Evolutionary conservation across 2,888 invertebrate species (phyloP), one percentile per base, ranked within the genome.

Genomic region (Psococerastis gibbosa): DNA sequence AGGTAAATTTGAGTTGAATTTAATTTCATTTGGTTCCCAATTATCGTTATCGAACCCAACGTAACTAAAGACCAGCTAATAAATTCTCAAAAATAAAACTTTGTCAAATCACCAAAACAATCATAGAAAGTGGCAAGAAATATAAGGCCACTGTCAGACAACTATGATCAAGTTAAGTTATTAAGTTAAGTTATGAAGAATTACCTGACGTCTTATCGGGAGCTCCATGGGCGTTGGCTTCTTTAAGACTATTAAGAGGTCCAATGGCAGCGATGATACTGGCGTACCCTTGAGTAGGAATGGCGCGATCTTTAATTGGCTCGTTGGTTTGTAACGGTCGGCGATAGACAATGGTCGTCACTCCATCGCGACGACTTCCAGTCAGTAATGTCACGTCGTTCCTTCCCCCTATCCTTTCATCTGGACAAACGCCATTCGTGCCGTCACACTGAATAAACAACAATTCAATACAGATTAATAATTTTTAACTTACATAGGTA

Each of bases 401-500:
- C 49, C 69, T 68, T 1, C 85, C 88, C 0, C 84, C 82, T 9
- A 89, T 68, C 34, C 79, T 66, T 48, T 73, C 72, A 56, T 89
- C 89, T 0, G 88, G 88, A 54, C 89, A 91, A 3, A 87, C 87
- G 1, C 88, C 88, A 27, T 70, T 70, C 52, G 73, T 71, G 0
- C 84, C 84, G 56, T 85, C 84, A 54, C 85, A 87, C 59, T 85
- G 80, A n/a, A n/a, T n/a, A n/a, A n/a, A n/a, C n/a, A n/a, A n/a
- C n/a, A n/a, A n/a, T n/a, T n/a, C n/a, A n/a, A n/a, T n/a, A n/a
- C n/a, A n/a, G n/a, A n/a, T n/a, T n/a, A n/a, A n/a, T n/a, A n/a
- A n/a, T n/a, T n/a, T n/a, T n/a, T n/a, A n/a, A n/a, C n/a, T n/a
- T n/a, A n/a, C n/a, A n/a, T n/a, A n/a, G n/a, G n/a, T n/a, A n/a